phyloP scores from a whole-genome alignment of 2,888 invertebrate genomes.

The Leptopilina myrica region DNA sequence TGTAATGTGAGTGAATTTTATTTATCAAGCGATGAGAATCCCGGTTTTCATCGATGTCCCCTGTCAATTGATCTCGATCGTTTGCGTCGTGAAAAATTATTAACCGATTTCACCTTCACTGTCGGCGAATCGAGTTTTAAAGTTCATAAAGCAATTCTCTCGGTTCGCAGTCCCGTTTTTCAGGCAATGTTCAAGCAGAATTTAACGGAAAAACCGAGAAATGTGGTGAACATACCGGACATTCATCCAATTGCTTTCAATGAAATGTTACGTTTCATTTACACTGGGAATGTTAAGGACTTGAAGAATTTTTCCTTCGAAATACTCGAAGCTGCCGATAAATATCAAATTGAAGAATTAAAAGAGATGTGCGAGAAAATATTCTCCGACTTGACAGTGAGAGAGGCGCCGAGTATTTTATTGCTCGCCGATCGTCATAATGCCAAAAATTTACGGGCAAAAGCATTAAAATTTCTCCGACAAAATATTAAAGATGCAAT shows the following conservation, averaged over 20 bases:
- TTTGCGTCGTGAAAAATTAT: not conserved
- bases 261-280: slow-evolving; percentile 28
- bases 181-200: slow-evolving; percentile 24
- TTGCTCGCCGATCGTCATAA: slow-evolving; percentile 7
- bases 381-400: slow-evolving; percentile 1
- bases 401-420: slow-evolving; percentile 22
- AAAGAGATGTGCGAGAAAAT: slow-evolving; percentile 16
- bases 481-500: slow-evolving; percentile 18
- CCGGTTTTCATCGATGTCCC: not conserved
- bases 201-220: slow-evolving; percentile 17
- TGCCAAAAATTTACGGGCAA: not conserved
- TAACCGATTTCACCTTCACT: slow-evolving; percentile 26
- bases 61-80: slow-evolving; percentile 11
- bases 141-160: slow-evolving; percentile 24
- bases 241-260: not conserved
- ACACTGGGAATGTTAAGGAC: slow-evolving; percentile 18
- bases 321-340: slow-evolving; percentile 21
- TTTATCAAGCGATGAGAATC: slow-evolving; percentile 7
- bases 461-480: not conserved
- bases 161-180: slow-evolving; percentile 23
- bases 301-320: slow-evolving; percentile 7
- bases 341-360: slow-evolving; percentile 31
- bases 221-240: not conserved
- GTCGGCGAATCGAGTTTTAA: slow-evolving; percentile 20
- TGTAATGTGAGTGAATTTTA: slow-evolving; percentile 25